Percentiles rank a stretch among this genome's conserved stretches.
phyloP scores from a whole-genome alignment of 2,113 vertebrate genomes.

The Neolamprologus variostigma region DNA sequence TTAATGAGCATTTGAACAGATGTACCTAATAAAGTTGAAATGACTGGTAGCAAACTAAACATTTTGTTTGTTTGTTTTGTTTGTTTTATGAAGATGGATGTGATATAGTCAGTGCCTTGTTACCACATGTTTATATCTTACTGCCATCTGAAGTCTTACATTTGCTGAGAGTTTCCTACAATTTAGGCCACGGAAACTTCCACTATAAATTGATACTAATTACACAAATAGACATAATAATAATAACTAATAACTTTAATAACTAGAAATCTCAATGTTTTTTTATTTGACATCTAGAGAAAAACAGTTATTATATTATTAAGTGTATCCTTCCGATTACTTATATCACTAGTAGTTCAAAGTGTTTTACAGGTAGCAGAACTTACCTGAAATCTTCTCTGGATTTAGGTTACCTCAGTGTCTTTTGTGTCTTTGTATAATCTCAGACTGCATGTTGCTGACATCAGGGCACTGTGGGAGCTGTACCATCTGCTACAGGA shows the following conservation, averaged over 20 bases:
- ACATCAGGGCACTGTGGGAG: neutral
- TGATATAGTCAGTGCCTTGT: neutral
- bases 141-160: neutral
- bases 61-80: neutral
- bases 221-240: neutral
- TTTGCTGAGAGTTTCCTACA: neutral
- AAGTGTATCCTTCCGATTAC: neutral
- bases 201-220: neutral
- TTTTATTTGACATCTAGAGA: neutral
- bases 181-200: neutral
- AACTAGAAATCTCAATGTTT: neutral
- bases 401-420: neutral
- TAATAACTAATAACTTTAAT: neutral
- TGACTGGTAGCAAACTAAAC: neutral
- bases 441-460: neutral
- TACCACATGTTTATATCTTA: neutral
- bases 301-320: neutral
- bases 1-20: neutral
- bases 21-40: neutral
- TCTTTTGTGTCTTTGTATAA: neutral
- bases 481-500: neutral
- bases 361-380: neutral
- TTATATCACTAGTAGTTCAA: neutral
- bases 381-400: neutral
- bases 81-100: neutral